phyloP scores from a whole-genome alignment of 2,113 vertebrate genomes.

The Eudyptes chrysolophus region DNA sequence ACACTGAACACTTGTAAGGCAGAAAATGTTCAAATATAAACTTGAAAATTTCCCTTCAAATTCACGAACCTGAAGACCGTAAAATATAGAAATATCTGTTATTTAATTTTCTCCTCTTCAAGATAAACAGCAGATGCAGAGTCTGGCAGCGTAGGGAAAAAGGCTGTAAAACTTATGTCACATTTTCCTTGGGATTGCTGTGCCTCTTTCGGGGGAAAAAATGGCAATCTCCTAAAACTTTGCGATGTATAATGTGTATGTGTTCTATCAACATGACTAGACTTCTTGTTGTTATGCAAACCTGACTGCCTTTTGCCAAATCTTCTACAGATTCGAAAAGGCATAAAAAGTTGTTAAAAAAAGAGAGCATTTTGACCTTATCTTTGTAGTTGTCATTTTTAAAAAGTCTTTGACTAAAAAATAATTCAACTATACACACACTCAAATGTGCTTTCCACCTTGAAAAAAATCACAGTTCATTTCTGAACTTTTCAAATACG shows the following conservation, averaged over 20 bases:
- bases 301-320: background rate
- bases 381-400: background rate
- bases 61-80: background rate
- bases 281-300: background rate
- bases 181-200: background rate
- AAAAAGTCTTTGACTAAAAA: background rate
- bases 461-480: background rate
- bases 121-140: constrained; percentile 34
- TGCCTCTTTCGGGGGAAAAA: background rate
- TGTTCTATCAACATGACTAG: background rate
- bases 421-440: background rate
- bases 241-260: background rate
- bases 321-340: background rate
- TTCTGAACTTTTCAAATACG: background rate
- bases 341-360: background rate
- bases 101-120: background rate
- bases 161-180: background rate
- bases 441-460: background rate
- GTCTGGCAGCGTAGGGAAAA: background rate
- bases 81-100: background rate
- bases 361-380: background rate
- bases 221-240: background rate
- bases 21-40: background rate
- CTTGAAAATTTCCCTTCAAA: background rate
- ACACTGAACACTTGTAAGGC: background rate